phyloP scores from a whole-genome alignment of 1,140 invertebrate genomes.

The Euura lappo region DNA sequence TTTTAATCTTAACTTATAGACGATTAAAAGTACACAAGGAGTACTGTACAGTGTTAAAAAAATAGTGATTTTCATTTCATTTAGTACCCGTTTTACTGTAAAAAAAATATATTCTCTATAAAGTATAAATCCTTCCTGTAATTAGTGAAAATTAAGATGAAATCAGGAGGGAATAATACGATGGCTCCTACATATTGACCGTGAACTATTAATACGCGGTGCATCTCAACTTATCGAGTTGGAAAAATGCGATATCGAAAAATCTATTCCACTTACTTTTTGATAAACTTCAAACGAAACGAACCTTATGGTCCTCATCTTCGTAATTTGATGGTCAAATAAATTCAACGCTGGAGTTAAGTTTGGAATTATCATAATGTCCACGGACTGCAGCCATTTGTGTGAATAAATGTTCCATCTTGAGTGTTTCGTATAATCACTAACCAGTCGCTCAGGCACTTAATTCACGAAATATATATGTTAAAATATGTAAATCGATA shows the following conservation, averaged over 20 bases:
- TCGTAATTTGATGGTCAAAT: no score
- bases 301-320: no score
- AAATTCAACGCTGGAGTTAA: no score
- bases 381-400: not conserved
- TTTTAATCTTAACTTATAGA: not conserved
- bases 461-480: slow-evolving; percentile 2
- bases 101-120: slow-evolving; percentile 4
- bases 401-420: not conserved
- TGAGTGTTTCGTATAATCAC: not conserved
- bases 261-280: no score
- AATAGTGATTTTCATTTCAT: slow-evolving; percentile 1
- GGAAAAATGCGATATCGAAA: no score
- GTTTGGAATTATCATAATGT: no score
- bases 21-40: not conserved
- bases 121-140: not conserved
- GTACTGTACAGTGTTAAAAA: not conserved
- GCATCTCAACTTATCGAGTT: no score
- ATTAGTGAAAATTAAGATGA: not conserved
- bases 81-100: slow-evolving; percentile 5
- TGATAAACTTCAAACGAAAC: no score
- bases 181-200: not conserved
- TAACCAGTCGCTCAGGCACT: not conserved
- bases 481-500: not conserved
- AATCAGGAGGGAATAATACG: not conserved
- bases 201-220: not conserved